These are phyloP conservation scores for Achlya flavicornis DNA, from an alignment of 2,888 invertebrate genomes.

Conservation along the genomic window DNA sequence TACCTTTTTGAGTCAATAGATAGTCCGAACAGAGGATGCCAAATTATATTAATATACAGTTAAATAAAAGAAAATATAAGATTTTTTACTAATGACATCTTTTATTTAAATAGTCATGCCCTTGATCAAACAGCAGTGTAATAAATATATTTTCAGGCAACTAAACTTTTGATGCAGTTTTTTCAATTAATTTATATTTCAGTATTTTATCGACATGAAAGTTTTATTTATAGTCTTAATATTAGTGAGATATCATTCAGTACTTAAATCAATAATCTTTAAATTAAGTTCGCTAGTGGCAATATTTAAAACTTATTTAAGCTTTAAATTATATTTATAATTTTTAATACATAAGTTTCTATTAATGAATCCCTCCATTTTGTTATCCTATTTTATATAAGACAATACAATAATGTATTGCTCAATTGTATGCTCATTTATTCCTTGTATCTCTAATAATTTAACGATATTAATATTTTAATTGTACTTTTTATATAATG, in stretches of 20 bases:
- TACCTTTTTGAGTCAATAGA: too few relatives aligned
- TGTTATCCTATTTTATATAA: slow-evolving; percentile 36
- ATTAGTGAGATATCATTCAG: slow-evolving; percentile 48
- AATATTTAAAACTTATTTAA: slow-evolving; percentile 62
- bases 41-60: background rate
- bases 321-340: slow-evolving; percentile 55
- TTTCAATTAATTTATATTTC: slow-evolving; percentile 19
- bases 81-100: too few relatives aligned
- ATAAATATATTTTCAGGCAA: too few relatives aligned
- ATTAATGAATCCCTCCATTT: slow-evolving; percentile 62
- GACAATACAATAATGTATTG: slow-evolving; percentile 77
- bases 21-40: too few relatives aligned
- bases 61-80: too few relatives aligned
- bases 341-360: slow-evolving; percentile 45
- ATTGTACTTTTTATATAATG: slow-evolving; percentile 41
- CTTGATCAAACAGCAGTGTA: too few relatives aligned
- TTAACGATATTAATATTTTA: slow-evolving; percentile 52
- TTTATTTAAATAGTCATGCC: background rate
- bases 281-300: slow-evolving; percentile 56
- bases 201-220: slow-evolving; percentile 20
- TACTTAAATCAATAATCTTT: slow-evolving; percentile 25
- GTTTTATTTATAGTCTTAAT: slow-evolving; percentile 26
- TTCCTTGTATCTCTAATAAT: slow-evolving; percentile 53
- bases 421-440: slow-evolving; percentile 78
- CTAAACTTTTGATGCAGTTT: background rate